Base-by-base conservation (phyloP, 2,797 vertebrate genomes). In the Characodon lateralis region DNA sequence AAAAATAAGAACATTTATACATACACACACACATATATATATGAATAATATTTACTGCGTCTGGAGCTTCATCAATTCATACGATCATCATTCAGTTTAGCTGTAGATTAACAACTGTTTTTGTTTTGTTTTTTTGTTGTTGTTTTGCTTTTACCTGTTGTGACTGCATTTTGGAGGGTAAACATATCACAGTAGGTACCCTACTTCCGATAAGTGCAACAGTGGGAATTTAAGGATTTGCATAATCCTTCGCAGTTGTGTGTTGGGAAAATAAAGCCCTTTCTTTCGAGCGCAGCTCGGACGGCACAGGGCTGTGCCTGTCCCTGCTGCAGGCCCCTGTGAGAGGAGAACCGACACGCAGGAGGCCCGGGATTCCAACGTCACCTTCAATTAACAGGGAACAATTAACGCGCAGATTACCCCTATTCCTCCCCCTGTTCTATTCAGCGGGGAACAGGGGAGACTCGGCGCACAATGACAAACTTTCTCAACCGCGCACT, bases 351-450 rank as follows among this genome's bases (percentile, higher is more conserved):
- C 89, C 87, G 89, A 80, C 81, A 81, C 88, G 71, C 91, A 89
- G 92, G 84, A 93, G 94, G 94, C 91, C 96, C 85, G 84, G 91
- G 96, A 98, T 97, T 96, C 97, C 96, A 85, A 96, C 97, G 96
- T 97, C 97, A 96, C 90, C 94, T 96, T 91, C 96, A 97, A 98
- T 98, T 97, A 98, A 95, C 94, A 93, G 78, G 94, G 95, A 98
- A 97, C 97, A 98, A 98, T 98, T 97, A 96, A 95, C 94, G 91
- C 93, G 92, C 95, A 95, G 95, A 96, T 95, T 94, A 94, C 95
- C 95, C 96, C 88, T 93, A 93, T 96, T 95, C 90, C 81, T 89
- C 92, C 84, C 91, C 69, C 72, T n/a, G 65, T n/a, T 43, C 22
- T 51, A 93, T 94, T 95, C 92, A 94, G 59, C 77, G 28, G 78